Conservation (phyloP, 2,113 vertebrate species). For the Mungos mungo region DNA sequence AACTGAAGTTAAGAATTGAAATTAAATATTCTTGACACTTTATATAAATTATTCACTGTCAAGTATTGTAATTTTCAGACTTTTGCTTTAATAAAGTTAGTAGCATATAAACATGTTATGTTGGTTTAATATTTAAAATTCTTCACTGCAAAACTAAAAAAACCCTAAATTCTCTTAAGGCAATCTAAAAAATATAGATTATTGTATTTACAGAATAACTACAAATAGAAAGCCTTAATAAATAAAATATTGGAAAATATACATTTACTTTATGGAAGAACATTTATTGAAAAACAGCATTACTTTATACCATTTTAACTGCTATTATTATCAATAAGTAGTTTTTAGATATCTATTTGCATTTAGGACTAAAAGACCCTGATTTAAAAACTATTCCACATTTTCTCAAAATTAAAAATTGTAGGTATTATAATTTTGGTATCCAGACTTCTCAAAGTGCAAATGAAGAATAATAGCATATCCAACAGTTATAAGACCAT, state of each 20-base stretch:
- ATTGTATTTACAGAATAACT: constrained; percentile 83
- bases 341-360: constrained; percentile 1
- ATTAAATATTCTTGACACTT: constrained; percentile 24
- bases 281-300: not conserved
- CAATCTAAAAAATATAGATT: constrained; percentile 75
- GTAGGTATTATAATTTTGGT: not conserved
- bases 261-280: constrained; percentile 46
- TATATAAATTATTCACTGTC: constrained; percentile 27
- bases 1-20: not conserved
- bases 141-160: constrained; percentile 29
- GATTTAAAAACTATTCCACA: constrained; percentile 37
- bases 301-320: constrained; percentile 4
- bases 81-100: constrained; percentile 21
- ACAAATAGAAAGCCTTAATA: constrained; percentile 80
- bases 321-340: not conserved
- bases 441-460: not conserved
- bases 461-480: not conserved
- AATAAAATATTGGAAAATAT: constrained; percentile 76
- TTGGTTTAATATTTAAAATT: constrained; percentile 36
- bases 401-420: constrained; percentile 56
- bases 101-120: not conserved
- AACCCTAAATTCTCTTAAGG: not conserved
- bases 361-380: not conserved
- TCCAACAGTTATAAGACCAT: not conserved
- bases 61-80: constrained; percentile 27